Base-by-base conservation (phyloP, 2,113 vertebrate species). In the Anser cygnoides region DNA sequence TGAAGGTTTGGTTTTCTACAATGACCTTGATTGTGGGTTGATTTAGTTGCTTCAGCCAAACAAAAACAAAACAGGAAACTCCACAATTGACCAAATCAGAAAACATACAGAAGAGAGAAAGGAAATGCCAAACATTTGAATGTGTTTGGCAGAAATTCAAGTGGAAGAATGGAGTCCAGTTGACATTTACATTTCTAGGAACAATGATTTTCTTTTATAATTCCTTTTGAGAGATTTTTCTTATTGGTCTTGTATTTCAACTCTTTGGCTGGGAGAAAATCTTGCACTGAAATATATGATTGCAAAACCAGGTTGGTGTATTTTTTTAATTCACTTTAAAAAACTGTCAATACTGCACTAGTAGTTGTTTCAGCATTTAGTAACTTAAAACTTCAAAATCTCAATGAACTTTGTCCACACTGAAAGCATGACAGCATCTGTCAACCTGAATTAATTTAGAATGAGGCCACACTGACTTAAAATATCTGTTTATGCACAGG, bases 21-120 rank as follows among this genome's bases (percentile, higher is more conserved):
- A 4, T 10, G 52, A 75, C n/a, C 17, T 71, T 43, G 55, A 49
- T 20, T 62, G 20, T 25, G 86, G 33, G 55, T 37, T 77, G 50
- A 39, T 78, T 81, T 49, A 72, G 39, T 11, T 55, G 31, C 21
- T 37, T 22, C 23, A 93, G 89, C 25, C 77, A 90, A 92, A 86
- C 23, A 85, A 84, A 92, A 95, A 75, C 13, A 90, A 59, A 93
- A 8, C 79, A 85, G 92, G 83, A 92, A 90, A 92, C 85, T 72
- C 79, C 83, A 88, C 21, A 46, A 58, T 28, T 46, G 71, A 41
- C 44, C 4, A 21, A 90, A 82, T 71, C 20, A 79, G 75, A 77
- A 94, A 67, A 49, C 7, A 6, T 10, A 63, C 31, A 43, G 54
- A 25, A 52, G 31, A 89, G 29, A 84, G 35, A 63, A n/a, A 5